These are phyloP conservation scores for Pandion haliaetus DNA, from an alignment of 2,113 vertebrate genomes.

Conservation along the genomic window DNA sequence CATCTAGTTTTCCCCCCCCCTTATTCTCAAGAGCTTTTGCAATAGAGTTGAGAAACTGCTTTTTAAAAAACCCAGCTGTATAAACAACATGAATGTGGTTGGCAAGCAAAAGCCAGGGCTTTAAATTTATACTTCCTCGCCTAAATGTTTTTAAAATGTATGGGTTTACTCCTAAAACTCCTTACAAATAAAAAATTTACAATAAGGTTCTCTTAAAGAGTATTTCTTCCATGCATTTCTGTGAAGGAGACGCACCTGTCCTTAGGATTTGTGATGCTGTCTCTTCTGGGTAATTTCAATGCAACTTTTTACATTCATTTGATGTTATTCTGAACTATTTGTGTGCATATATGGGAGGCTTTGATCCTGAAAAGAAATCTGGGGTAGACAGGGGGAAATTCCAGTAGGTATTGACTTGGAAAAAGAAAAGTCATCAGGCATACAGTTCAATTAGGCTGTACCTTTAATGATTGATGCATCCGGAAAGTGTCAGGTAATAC, in stretches of 20 bases:
- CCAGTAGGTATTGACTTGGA: neutral
- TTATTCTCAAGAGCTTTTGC: neutral
- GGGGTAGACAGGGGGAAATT: neutral
- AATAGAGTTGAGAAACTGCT: neutral
- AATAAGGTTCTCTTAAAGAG: neutral
- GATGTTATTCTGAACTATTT: neutral
- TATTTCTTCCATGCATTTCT: neutral
- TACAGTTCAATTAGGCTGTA: neutral
- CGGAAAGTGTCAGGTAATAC: neutral
- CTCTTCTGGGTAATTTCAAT: neutral
- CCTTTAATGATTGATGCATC: neutral
- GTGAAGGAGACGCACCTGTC: neutral
- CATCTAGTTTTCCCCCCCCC: neutral
- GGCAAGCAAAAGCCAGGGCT: neutral
- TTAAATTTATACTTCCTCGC: neutral
- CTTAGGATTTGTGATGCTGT: neutral
- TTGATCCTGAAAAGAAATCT: neutral
- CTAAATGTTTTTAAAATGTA: neutral
- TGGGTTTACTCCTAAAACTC: neutral
- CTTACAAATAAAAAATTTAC: neutral
- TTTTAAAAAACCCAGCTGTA: slow-evolving; percentile 27
- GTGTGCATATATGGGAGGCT: neutral
- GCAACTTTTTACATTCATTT: neutral
- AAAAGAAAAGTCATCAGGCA: neutral
- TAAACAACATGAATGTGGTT: slow-evolving; percentile 11